Percentiles rank a stretch among this genome's conserved stretches.
Conservation (phyloP, 2,797 vertebrate species). For the Helicolenus hilgendorfi region DNA sequence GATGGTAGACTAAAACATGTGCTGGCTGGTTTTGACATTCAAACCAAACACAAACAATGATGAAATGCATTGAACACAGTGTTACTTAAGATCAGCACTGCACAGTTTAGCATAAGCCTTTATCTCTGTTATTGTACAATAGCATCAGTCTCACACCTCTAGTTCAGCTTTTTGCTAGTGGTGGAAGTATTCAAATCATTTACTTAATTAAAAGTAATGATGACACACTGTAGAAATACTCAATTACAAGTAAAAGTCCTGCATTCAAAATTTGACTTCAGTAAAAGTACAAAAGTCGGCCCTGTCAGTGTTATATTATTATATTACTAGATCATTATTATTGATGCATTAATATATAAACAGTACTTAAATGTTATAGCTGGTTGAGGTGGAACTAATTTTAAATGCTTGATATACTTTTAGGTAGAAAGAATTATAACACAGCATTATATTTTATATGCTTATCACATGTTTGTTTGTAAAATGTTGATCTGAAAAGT, state of each 20-base stretch:
- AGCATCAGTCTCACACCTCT: not conserved
- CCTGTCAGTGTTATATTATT: not conserved
- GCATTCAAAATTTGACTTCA: not conserved
- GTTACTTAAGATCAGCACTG: not conserved
- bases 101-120: not conserved
- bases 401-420: not conserved
- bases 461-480: not conserved
- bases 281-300: not conserved
- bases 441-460: not conserved
- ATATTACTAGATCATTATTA: not conserved
- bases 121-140: not conserved
- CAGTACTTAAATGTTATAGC: not conserved
- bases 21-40: not conserved
- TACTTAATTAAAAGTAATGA: not conserved
- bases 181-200: not conserved
- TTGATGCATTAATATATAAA: not conserved
- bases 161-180: not conserved
- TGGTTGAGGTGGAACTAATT: not conserved
- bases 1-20: not conserved
- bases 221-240: not conserved
- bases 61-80: not conserved
- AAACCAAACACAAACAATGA: slow-evolving; percentile 4
- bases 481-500: not conserved
- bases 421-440: rapidly evolving
- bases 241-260: not conserved